Evolutionary conservation across 1,140 invertebrate genomes (phyloP), one percentile per base, ranked within the genome.

Genomic region (Drosophila ananassae): DNA sequence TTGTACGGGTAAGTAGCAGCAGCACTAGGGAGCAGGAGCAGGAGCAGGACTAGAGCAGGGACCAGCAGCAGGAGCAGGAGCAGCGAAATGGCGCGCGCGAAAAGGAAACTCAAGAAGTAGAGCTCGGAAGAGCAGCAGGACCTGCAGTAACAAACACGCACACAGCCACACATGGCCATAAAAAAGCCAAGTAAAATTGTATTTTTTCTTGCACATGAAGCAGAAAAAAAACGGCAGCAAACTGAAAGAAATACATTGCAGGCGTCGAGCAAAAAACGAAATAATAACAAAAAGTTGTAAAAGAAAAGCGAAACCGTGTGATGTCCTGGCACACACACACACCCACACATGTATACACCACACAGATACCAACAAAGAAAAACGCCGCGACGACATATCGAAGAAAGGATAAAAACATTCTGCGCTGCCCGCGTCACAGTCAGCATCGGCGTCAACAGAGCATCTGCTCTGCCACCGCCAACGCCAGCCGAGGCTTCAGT

Each of bases 281-380:
- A 87, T 87, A 87, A 87, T 87, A 87, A 83, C 83, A 87, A 87
- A 89, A 87, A 87, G 82, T 85, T 89, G 83, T 82, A 87, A 87
- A 87, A 87, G 83, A 87, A 87, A 87, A 87, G 83, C 83, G 83
- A 87, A 87, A 89, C 83, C 84, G 82, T 85, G 82, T 85, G 82
- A 89, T 87, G 83, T 87, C 79, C 83, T 89, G 72, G 53, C 59
- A 61, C 59, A 79, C 73, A 63, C 75, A 62, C 57, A 71, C 25
- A 58, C 53, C 55, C 60, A 63, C 39, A 69, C 51, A 63, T 51
- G 61, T 21, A 32, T 10, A 60, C 28, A 72, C 32, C 47, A 30
- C 46, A 56, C 24, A 50, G 41, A 56, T 52, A 55, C 34, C 32
- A 54, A 48, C 58, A 77, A 41, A 55, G 53, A 56, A 59, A 68